These are phyloP conservation scores for Neogale vison DNA, from an alignment of 2,113 vertebrate genomes.

Conservation along the genomic window DNA sequence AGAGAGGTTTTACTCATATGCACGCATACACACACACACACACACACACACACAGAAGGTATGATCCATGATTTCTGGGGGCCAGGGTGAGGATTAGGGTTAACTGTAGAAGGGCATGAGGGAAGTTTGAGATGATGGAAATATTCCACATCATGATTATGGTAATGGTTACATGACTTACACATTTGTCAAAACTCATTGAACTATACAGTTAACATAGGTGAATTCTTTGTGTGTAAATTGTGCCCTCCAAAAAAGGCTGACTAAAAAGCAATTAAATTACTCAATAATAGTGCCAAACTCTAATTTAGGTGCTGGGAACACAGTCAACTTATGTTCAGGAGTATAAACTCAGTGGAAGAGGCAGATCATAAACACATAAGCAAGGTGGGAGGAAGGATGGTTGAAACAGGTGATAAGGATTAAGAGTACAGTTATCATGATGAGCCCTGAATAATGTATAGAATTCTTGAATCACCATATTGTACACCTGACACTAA, in stretches of 20 bases:
- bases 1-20: background rate
- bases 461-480: background rate
- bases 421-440: background rate
- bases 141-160: background rate
- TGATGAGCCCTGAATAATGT: background rate
- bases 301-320: background rate
- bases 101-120: background rate
- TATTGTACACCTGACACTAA: background rate
- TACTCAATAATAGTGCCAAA: background rate
- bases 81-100: background rate
- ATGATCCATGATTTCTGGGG: background rate
- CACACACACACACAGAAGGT: background rate
- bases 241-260: background rate
- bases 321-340: background rate
- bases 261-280: background rate
- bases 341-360: background rate
- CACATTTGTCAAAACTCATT: background rate
- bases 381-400: background rate
- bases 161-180: background rate
- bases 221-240: background rate
- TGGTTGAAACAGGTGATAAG: background rate
- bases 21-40: rapidly evolving
- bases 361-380: background rate
- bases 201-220: background rate
- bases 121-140: background rate